Base-by-base conservation (phyloP, 92 coral and sea anemone species). In the Nematostella vectensis region DNA sequence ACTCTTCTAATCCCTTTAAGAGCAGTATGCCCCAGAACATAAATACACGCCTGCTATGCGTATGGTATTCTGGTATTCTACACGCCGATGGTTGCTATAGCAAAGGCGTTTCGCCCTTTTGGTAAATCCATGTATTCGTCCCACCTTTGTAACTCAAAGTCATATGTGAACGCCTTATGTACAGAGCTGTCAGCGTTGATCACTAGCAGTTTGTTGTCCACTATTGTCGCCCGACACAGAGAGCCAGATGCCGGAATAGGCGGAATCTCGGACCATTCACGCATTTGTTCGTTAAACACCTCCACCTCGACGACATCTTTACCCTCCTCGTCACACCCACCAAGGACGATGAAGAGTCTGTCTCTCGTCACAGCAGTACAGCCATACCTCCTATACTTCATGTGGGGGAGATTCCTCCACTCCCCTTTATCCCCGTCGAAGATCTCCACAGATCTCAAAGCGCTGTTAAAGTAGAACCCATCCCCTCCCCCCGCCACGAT, bases 381-480 rank as follows among this genome's bases (percentile, higher is more conserved):
- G 22, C 88, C 87, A 29, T 80, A 74, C 2, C 99, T 86, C 48
- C 65, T 75, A 28, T 76, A 56, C 47, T 75, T 69, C 99, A 93
- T 93, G 9, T 85, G 75, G 0, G 96, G 82, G 3, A 87, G 57
- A 23, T 30, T 54, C 16, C 63, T 44, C 88, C 88, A 87, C 61
- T 87, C 67, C 27, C 87, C 88, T 58, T 63, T 71, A 9, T 59
- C 65, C 12, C 87, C 89, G 60, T 78, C 83, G 56, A 85, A 85
- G 12, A 71, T 59, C 44, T 85, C 95, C 19, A 77, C 88, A 0
- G 95, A 75, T 27, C 71, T 69, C 60, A 55, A 71, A 0, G 95
- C 95, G 62, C 88, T 85, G 80, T 85, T 85, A 63, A 85, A 85
- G 54, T 85, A 85, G 58, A 85, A 85, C 44, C 88, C 95, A 10